phyloP scores from a whole-genome alignment of 1,140 invertebrate genomes.

The Hycleus phaleratus region DNA sequence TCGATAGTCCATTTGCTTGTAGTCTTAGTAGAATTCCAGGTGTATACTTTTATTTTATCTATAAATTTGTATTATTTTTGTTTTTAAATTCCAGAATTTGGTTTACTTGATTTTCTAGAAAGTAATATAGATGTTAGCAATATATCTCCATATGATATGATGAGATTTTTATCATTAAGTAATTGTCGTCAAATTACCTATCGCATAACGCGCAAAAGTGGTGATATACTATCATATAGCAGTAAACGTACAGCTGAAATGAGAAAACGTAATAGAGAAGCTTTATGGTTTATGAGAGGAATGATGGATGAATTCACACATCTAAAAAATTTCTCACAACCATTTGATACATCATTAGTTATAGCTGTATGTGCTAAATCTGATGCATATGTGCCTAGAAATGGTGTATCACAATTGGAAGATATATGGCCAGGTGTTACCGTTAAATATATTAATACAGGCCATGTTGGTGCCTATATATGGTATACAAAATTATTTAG shows the following conservation, averaged over 20 bases:
- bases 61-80: not conserved
- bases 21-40: slow-evolving; percentile 27
- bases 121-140: slow-evolving; percentile 9
- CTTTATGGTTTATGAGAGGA: slow-evolving; percentile 90
- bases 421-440: slow-evolving; percentile 89
- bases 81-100: slow-evolving; percentile 11
- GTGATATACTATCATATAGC: too few relatives aligned
- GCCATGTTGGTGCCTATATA: slow-evolving; percentile 86
- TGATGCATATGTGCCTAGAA: slow-evolving; percentile 88
- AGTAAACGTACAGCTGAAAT: not conserved
- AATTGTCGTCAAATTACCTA: slow-evolving; percentile 21
- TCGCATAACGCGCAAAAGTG: too few relatives aligned
- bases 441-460: slow-evolving; percentile 78
- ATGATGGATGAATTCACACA: slow-evolving; percentile 99
- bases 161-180: slow-evolving; percentile 15
- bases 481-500: slow-evolving; percentile 40
- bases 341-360: slow-evolving; percentile 76
- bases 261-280: slow-evolving; percentile 48
- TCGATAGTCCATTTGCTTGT: slow-evolving; percentile 37
- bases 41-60: slow-evolving; percentile 1
- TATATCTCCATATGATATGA: slow-evolving; percentile 27
- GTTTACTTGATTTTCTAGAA: slow-evolving; percentile 4
- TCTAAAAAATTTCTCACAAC: slow-evolving; percentile 82
- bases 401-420: slow-evolving; percentile 69
- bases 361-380: slow-evolving; percentile 76